These are phyloP conservation scores for Mycteria americana DNA, from an alignment of 2,797 vertebrate genomes.

Conservation along the genomic window DNA sequence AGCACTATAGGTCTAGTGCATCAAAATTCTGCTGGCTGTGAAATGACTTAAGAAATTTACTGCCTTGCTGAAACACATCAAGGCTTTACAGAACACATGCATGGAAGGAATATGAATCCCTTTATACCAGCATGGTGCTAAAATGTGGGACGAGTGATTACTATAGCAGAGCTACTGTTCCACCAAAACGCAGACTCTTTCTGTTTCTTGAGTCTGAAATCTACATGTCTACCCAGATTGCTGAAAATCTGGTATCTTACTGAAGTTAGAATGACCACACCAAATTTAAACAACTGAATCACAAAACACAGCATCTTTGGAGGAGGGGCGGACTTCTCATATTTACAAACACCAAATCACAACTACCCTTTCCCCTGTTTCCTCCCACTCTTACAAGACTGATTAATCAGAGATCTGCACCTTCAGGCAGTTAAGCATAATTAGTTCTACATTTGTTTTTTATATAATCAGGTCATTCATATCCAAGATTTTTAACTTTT, in stretches of 20 bases:
- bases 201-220: not conserved
- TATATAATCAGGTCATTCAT: not conserved
- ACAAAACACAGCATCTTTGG: not conserved
- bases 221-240: not conserved
- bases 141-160: not conserved
- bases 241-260: not conserved
- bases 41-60: not conserved
- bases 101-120: not conserved
- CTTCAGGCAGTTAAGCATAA: not conserved
- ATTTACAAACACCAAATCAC: not conserved
- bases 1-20: not conserved
- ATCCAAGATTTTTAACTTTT: not conserved
- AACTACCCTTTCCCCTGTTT: not conserved
- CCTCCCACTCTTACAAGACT: not conserved
- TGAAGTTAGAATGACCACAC: not conserved
- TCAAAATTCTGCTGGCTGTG: not conserved
- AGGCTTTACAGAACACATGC: not conserved
- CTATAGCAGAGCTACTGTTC: not conserved
- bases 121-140: not conserved
- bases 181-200: not conserved
- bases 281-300: not conserved
- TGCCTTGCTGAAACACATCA: not conserved
- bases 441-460: not conserved
- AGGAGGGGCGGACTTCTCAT: not conserved
- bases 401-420: no score